Percentiles rank a stretch among this genome's conserved stretches.
phyloP scores from a whole-genome alignment of 1,140 invertebrate species.

The Trichonephila inaurata region DNA sequence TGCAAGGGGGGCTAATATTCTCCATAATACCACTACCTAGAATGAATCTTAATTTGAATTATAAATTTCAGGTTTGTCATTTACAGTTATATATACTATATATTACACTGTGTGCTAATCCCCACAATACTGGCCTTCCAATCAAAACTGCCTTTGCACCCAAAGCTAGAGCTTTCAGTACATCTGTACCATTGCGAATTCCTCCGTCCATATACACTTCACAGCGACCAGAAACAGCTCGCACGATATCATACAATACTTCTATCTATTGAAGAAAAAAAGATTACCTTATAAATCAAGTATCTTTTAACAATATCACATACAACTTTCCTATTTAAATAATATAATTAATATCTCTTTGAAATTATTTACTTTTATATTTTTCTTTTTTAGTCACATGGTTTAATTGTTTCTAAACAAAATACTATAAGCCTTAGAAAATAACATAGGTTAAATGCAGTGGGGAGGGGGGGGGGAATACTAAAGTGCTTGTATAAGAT shows the following conservation, averaged over 20 bases:
- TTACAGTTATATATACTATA: neutral
- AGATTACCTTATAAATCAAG: neutral
- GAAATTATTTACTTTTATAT: too few species aligned
- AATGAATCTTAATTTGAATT: neutral
- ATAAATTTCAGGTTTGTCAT: neutral
- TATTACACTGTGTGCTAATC: conserved; percentile 85
- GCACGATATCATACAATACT: neutral
- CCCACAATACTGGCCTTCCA: conserved; percentile 92
- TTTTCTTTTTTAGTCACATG: too few species aligned
- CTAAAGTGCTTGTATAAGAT: too few species aligned
- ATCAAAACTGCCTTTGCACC: conserved; percentile 93
- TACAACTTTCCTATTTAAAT: neutral
- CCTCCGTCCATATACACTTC: conserved; percentile 95
- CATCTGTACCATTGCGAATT: conserved; percentile 90
- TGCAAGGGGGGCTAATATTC: too few species aligned
- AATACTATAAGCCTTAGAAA: too few species aligned
- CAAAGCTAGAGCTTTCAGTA: conserved; percentile 93
- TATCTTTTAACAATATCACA: neutral
- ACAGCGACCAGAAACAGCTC: neutral
- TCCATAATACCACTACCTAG: too few species aligned
- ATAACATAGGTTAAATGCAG: too few species aligned
- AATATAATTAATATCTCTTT: neutral
- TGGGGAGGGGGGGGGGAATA: too few species aligned
- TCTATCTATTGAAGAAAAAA: neutral
- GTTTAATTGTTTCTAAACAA: too few species aligned